These are phyloP conservation scores for Brachyhypopomus gauderio DNA, from an alignment of 2,113 vertebrate species.

Conservation along the genomic window DNA sequence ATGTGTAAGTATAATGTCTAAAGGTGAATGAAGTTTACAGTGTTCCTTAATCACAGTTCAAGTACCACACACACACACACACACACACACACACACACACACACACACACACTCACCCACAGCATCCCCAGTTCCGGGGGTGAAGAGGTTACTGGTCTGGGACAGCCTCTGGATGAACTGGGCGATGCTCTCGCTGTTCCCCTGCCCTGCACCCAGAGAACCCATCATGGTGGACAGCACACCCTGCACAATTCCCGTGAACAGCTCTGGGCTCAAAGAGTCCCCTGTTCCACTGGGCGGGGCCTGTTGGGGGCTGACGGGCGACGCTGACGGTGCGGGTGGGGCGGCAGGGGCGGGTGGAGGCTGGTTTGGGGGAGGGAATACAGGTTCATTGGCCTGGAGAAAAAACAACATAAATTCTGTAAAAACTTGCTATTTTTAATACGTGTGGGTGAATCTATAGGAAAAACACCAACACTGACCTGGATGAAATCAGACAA, in stretches of 20 bases:
- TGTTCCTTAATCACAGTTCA: too few relatives aligned
- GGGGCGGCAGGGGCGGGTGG: constrained; percentile 52
- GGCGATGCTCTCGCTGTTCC: constrained; percentile 88
- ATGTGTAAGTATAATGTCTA: too few relatives aligned
- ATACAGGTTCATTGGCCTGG: constrained; percentile 69
- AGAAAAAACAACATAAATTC: constrained; percentile 30
- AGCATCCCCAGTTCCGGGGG: constrained; percentile 81
- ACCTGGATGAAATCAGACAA: constrained; percentile 89
- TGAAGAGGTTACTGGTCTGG: constrained; percentile 87
- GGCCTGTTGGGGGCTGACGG: constrained; percentile 45
- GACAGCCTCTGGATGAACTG: constrained; percentile 91
- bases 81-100: too few relatives aligned
- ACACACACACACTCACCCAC: constrained; percentile 66
- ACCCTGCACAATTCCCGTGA: constrained; percentile 87
- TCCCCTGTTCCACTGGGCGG: constrained; percentile 61
- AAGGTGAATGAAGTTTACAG: too few relatives aligned
- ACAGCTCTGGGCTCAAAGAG: constrained; percentile 83
- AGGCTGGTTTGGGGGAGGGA: constrained; percentile 60
- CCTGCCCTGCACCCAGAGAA: constrained; percentile 84
- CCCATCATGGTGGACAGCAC: constrained; percentile 88
- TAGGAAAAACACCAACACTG: constrained; percentile 29
- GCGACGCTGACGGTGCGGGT: constrained; percentile 47
- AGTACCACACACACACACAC: too few relatives aligned
- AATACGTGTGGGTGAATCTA: background rate
- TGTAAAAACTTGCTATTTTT: too few relatives aligned